These are phyloP conservation scores for Plodia interpunctella DNA, from an alignment of 1,140 invertebrate species.

Conservation along the genomic window DNA sequence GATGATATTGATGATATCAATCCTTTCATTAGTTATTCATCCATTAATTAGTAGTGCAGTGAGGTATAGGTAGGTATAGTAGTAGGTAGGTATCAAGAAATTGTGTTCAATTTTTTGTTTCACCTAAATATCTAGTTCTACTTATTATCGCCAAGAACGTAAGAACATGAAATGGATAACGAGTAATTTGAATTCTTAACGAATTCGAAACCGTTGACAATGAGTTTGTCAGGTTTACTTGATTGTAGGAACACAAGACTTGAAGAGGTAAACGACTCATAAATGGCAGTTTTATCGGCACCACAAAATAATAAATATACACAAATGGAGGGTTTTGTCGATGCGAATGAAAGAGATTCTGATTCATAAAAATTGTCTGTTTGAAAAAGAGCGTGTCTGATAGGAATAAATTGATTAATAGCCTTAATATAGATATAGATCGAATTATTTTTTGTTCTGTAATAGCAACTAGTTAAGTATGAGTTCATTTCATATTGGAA, in stretches of 20 bases:
- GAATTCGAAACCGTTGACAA: slow-evolving; percentile 43
- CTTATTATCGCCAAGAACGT: slow-evolving; percentile 38
- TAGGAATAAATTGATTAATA: not conserved
- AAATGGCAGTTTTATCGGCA: slow-evolving; percentile 49
- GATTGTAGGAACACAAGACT: slow-evolving; percentile 34
- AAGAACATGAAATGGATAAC: slow-evolving; percentile 43
- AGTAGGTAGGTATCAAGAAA: too few relatives aligned
- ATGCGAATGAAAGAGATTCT: too few relatives aligned
- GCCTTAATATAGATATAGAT: not conserved
- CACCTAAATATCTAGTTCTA: not conserved
- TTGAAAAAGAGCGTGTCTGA: too few relatives aligned
- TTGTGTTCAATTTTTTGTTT: slow-evolving; percentile 19
- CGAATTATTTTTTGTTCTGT: not conserved
- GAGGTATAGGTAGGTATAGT: too few relatives aligned
- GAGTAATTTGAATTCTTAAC: slow-evolving; percentile 53
- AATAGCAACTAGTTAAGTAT: not conserved
- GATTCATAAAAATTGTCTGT: too few relatives aligned
- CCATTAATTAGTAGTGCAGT: too few relatives aligned
- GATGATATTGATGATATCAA: too few relatives aligned
- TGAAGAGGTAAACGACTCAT: slow-evolving; percentile 68
- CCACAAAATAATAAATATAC: not conserved
- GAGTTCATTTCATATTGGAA: not conserved
- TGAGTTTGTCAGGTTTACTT: slow-evolving; percentile 39
- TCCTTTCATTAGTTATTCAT: too few relatives aligned
- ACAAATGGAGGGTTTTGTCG: too few relatives aligned